phyloP scores from a whole-genome alignment of 2,113 vertebrate genomes.

The Petaurus breviceps region DNA sequence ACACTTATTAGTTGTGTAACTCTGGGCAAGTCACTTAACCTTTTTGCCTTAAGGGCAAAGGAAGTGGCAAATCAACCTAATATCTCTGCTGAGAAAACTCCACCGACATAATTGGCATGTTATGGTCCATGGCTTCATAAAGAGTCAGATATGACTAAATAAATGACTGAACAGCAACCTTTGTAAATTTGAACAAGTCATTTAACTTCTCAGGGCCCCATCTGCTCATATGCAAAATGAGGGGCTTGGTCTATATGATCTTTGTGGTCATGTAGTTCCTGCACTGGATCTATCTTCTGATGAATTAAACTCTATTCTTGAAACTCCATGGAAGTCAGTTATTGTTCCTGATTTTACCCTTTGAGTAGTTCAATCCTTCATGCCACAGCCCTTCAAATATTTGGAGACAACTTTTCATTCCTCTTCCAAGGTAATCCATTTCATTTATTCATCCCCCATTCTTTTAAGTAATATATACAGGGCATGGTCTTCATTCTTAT shows the following conservation, averaged over 20 bases:
- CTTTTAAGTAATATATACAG: not conserved
- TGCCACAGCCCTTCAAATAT: not conserved
- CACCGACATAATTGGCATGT: not conserved
- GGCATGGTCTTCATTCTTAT: not conserved
- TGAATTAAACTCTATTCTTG: not conserved
- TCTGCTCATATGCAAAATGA: not conserved
- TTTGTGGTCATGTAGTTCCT: not conserved
- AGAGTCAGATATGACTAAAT: not conserved
- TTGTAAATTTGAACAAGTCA: not conserved
- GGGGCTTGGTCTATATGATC: not conserved
- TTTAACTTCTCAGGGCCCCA: not conserved
- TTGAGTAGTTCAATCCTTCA: not conserved
- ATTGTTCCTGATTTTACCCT: not conserved
- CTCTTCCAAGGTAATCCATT: not conserved
- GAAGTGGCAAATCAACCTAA: not conserved
- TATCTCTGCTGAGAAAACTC: not conserved
- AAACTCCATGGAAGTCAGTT: not conserved
- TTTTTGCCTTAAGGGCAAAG: not conserved
- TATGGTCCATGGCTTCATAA: not conserved
- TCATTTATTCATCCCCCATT: not conserved
- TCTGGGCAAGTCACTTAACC: not conserved
- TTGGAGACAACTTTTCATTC: not conserved
- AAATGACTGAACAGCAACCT: not conserved
- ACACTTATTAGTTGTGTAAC: not conserved
- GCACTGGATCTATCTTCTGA: not conserved